These are phyloP conservation scores for Zalophus californianus DNA, from an alignment of 2,797 vertebrate genomes.

Conservation along the genomic window DNA sequence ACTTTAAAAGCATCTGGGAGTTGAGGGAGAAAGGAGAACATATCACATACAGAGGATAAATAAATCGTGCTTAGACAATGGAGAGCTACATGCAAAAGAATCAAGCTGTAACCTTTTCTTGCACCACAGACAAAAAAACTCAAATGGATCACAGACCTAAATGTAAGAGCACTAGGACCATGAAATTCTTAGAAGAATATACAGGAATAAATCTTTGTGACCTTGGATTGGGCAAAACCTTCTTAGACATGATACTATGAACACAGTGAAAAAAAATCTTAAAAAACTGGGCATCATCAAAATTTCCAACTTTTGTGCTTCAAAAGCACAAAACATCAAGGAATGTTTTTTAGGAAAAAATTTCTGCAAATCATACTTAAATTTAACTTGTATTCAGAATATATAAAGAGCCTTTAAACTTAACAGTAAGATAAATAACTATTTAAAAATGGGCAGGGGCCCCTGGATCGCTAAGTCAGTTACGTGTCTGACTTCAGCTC, in stretches of 20 bases:
- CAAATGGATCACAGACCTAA: neutral
- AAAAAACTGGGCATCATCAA: neutral
- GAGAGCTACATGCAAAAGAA: neutral
- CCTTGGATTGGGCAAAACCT: neutral
- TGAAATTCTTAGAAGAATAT: slow-evolving; percentile 21
- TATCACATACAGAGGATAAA: slow-evolving; percentile 28
- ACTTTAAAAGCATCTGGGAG: neutral
- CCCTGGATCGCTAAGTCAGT: no score
- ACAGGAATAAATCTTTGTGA: neutral
- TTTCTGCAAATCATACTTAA: neutral
- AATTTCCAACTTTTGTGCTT: neutral
- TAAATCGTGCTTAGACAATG: neutral
- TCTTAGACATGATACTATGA: neutral
- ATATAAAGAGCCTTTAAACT: slow-evolving; percentile 7
- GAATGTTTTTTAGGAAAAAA: neutral
- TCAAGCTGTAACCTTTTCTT: neutral
- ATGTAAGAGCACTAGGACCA: neutral
- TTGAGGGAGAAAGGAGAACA: neutral
- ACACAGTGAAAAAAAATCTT: neutral
- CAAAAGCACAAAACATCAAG: neutral
- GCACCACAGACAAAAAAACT: neutral
- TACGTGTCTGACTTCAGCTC: no score
- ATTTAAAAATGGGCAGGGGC: neutral
- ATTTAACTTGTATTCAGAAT: slow-evolving; percentile 23
- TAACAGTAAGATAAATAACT: neutral